Evolutionary conservation across 2,113 vertebrate species (phyloP), one percentile per base, ranked within the genome.

Genomic region (Neodontobutis hainanensis): DNA sequence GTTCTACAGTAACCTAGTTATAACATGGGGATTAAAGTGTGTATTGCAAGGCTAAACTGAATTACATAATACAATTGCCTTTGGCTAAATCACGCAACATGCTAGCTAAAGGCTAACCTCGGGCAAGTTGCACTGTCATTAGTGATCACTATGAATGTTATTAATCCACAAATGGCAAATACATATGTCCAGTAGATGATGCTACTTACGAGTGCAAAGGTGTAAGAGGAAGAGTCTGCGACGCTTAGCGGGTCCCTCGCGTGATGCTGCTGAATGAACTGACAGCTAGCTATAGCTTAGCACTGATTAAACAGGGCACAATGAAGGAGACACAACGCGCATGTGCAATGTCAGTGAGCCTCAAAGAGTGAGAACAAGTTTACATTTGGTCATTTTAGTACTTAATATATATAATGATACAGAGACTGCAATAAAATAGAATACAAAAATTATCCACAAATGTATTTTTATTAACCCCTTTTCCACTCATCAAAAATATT

Each of bases 281-380:
- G 81, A 83, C 76, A 78, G 87, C 64, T 86, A 81, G 77, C 67
- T 43, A 3, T 75, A 68, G 62, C 53, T 71, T 65, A 68, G 75
- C 59, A 6, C 7, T 3, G 55, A 32, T 48, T 58, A 14, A 62
- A 56, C 73, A 81, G 88, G 88, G 84, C 86, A 86, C 82, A 40
- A 73, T 88, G 85, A 91, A 91, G 90, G 88, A 90, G 87, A 91
- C 78, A 65, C 7, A 56, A 3, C 62, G 82, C 5, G 87, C 89
- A 88, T 91, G 90, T 89, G 86, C 86, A 19, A n/a, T 69, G 8
- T 0, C 19, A 6, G 32, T 3, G 10, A 4, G 12, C 3, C 0
- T 10, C 8, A 40, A 68, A 82, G 83, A 85, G n/a, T 3, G 4
- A 6, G 14, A 6, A 48, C 11, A 1, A 19, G 11, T 11, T 46